A percentile compares a stretch with the other conserved stretches of the same genome.
These are phyloP conservation scores for Pogonocherus hispidulus DNA, from an alignment of 2,888 invertebrate species.

Conservation along the genomic window DNA sequence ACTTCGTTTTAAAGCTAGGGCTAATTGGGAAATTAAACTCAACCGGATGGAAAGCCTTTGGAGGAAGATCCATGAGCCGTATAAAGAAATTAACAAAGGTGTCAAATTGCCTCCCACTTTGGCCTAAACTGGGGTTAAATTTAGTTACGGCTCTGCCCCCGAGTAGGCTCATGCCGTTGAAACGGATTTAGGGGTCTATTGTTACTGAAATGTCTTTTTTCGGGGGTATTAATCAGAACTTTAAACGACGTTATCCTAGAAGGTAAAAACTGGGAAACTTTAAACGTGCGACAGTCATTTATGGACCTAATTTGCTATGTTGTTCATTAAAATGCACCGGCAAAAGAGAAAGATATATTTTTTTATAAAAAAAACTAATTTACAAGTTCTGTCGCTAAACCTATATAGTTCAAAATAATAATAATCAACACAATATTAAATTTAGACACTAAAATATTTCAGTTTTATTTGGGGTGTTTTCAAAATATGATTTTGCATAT, in stretches of 20 bases:
- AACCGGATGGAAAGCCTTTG: neutral
- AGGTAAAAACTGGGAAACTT: slow-evolving; percentile 40
- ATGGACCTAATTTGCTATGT: slow-evolving; percentile 42
- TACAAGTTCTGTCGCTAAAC: too few relatives aligned
- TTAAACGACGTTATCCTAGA: slow-evolving; percentile 15
- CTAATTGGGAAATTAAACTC: too few relatives aligned
- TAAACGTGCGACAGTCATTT: slow-evolving; percentile 41
- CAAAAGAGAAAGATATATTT: slow-evolving; percentile 27
- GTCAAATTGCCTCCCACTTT: slow-evolving; percentile 26
- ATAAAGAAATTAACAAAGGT: slow-evolving; percentile 19
- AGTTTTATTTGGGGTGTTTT: too few relatives aligned
- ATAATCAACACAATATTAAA: too few relatives aligned
- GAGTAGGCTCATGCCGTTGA: slow-evolving; percentile 41
- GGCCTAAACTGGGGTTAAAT: slow-evolving; percentile 22
- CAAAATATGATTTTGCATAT: too few relatives aligned
- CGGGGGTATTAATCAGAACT: slow-evolving; percentile 48
- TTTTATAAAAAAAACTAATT: too few relatives aligned
- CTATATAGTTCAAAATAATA: too few relatives aligned
- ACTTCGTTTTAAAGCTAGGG: too few relatives aligned
- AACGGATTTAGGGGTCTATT: slow-evolving; percentile 49
- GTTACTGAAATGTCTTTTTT: slow-evolving; percentile 52
- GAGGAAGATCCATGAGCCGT: slow-evolving; percentile 1
- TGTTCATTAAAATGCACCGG: slow-evolving; percentile 45
- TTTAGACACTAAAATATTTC: too few relatives aligned
- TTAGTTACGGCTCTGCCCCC: slow-evolving; percentile 32